Percentiles rank a stretch among this genome's conserved stretches.
Conservation (phyloP, 2,888 invertebrate species). For the Orchesella flavescens region DNA sequence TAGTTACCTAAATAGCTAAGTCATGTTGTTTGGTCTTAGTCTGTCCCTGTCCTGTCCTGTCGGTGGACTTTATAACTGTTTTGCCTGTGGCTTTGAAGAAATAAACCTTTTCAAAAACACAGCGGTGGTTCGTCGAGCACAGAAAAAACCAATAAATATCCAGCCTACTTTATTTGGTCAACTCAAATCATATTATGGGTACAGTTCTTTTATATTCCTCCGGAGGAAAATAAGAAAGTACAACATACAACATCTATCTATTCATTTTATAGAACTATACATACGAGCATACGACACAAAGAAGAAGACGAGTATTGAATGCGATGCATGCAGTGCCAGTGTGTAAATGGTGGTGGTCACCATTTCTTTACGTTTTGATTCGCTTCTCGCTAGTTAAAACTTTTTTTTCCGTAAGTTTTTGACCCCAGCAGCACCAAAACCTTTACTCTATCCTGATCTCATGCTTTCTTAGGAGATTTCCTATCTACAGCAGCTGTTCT, state of each 20-base stretch:
- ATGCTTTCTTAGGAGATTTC: not conserved
- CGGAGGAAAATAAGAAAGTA: not conserved
- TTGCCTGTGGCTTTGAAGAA: conserved; percentile 9
- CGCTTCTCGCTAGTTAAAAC: not conserved
- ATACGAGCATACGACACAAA: too few relatives aligned
- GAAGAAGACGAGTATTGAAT: too few relatives aligned
- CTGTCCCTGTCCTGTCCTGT: not conserved
- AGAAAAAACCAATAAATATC: not conserved
- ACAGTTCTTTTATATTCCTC: not conserved
- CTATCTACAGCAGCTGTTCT: not conserved
- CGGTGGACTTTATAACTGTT: not conserved
- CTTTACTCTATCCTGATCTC: not conserved
- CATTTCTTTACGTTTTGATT: too few relatives aligned
- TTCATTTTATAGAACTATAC: too few relatives aligned
- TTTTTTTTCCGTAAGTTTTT: not conserved
- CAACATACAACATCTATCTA: not conserved
- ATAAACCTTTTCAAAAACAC: not conserved
- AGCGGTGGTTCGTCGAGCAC: not conserved
- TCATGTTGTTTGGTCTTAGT: not conserved
- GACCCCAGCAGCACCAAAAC: not conserved
- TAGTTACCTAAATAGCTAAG: conserved; percentile 15
- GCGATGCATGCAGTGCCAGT: too few relatives aligned
- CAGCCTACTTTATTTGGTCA: not conserved
- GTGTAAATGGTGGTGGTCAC: too few relatives aligned
- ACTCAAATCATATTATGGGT: not conserved